Evolutionary conservation across 2,113 vertebrate species (phyloP), one percentile per base, ranked within the genome.

Genomic region (Tauraco erythrolophus): DNA sequence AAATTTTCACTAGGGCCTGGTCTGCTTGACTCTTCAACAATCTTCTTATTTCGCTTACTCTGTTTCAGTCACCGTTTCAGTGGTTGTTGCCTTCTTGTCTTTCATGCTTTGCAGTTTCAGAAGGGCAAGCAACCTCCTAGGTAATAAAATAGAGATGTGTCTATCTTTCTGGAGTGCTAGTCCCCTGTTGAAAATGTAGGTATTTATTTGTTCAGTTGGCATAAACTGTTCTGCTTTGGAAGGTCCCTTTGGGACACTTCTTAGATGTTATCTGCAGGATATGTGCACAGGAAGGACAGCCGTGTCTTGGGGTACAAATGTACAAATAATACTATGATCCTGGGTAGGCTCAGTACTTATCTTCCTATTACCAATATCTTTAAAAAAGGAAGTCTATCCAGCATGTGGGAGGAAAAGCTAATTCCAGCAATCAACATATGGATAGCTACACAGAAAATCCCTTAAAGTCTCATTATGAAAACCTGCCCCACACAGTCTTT

Each of bases 161-260:
- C 31, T 64, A 3, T 64, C 37, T 50, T 27, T 51, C 33, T 68
- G 57, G 31, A 14, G 4, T 77, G 27, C 51, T 58, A 43, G 8
- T 94, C 80, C 80, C 37, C 8, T 74, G 13, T 61, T 57, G 91
- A 64, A 91, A 68, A 16, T 33, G 69, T 69, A 74, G 37, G 43
- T 95, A 90, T 76, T 95, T 95, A 68, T 46, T 96, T 45, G 39
- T 85, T 94, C 4, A 5, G 69, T 96, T 94, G 96, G 77, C 95
- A 66, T 93, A 48, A 87, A 28, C 71, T 79, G 43, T 95, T 96
- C 48, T 96, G 62, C 84, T 92, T 87, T 86, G 51, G 86, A 74
- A 90, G 86, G 82, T 94, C 72, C 66, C 53, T 31, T 87, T 68
- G 97, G 79, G 84, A 87, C 83, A 39, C 33, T 92, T 96, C 93